Conservation (phyloP, 92 coral and sea anemone genomes). For the Phenganax subtilis region DNA sequence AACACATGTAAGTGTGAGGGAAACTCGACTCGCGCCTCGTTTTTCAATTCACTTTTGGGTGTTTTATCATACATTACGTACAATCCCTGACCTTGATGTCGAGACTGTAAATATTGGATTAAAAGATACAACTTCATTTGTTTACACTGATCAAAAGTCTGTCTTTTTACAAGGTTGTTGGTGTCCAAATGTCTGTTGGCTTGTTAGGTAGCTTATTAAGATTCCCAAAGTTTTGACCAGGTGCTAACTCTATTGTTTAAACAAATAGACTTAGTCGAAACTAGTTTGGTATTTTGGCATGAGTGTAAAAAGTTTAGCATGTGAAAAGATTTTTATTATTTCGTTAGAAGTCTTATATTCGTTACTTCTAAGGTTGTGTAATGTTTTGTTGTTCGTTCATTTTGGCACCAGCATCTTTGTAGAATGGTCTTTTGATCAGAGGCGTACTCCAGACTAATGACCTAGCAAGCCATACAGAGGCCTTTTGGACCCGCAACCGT, state of each 20-base stretch:
- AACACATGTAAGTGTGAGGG: not conserved
- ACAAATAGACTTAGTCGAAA: too few relatives aligned
- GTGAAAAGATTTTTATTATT: too few relatives aligned
- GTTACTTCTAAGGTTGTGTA: not conserved
- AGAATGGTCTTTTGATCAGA: constrained; percentile 24
- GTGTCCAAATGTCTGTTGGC: constrained; percentile 87
- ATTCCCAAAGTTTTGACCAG: not conserved
- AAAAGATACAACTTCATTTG: not conserved
- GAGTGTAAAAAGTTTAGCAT: too few relatives aligned
- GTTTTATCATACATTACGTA: not conserved
- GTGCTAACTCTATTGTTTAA: too few relatives aligned
- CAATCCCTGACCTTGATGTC: too few relatives aligned
- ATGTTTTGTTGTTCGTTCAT: constrained; percentile 29
- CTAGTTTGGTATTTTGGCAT: too few relatives aligned
- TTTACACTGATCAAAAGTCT: not conserved
- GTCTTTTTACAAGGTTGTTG: constrained; percentile 64
- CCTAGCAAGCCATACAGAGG: constrained; percentile 42
- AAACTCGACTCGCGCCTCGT: not conserved
- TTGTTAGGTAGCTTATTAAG: constrained; percentile 35
- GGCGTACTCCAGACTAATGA: constrained; percentile 24
- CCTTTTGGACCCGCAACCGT: constrained; percentile 34
- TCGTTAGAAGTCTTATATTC: not conserved
- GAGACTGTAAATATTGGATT: not conserved
- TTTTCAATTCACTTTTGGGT: not conserved
- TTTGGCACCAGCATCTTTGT: constrained; percentile 69